Percentiles rank a stretch among this genome's conserved stretches.
Evolutionary conservation across 2,113 vertebrate genomes (phyloP).

Genomic region (Spilogale gracilis): DNA sequence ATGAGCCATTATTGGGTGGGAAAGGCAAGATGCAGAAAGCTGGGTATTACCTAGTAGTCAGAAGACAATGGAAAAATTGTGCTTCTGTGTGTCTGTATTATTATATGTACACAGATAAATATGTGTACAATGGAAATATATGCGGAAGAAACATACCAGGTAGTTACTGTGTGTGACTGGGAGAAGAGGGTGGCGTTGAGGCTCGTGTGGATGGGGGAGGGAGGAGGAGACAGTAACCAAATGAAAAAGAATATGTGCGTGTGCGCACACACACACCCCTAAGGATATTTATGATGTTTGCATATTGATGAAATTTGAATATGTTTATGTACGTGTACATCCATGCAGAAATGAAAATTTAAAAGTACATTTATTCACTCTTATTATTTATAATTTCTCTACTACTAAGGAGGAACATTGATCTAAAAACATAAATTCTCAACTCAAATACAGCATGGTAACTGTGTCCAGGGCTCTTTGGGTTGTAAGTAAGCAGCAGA

Average conservation of each 20-base stretch:
- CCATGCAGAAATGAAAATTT: not conserved
- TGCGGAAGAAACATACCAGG: not conserved
- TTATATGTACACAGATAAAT: not conserved
- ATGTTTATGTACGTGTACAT: not conserved
- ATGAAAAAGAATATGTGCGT: not conserved
- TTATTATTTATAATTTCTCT: not conserved
- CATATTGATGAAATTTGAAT: not conserved
- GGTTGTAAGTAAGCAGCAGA: constrained; percentile 20
- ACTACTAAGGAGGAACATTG: not conserved
- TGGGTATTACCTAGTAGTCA: not conserved
- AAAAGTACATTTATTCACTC: not conserved
- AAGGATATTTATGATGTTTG: not conserved
- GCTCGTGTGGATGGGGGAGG: not conserved
- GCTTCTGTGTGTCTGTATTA: not conserved
- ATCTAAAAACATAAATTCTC: not conserved
- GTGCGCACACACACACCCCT: not conserved
- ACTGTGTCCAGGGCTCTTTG: not conserved
- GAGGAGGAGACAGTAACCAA: not conserved
- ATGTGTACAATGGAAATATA: not conserved
- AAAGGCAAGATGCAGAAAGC: not conserved
- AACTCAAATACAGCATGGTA: not conserved
- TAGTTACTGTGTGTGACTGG: not conserved
- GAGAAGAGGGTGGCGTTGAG: not conserved
- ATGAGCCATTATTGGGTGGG: not conserved
- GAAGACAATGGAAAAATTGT: not conserved